Evolutionary conservation across 2,888 invertebrate genomes (phyloP), one percentile per base, ranked within the genome.

Genomic region (Galerucella calmariensis): DNA sequence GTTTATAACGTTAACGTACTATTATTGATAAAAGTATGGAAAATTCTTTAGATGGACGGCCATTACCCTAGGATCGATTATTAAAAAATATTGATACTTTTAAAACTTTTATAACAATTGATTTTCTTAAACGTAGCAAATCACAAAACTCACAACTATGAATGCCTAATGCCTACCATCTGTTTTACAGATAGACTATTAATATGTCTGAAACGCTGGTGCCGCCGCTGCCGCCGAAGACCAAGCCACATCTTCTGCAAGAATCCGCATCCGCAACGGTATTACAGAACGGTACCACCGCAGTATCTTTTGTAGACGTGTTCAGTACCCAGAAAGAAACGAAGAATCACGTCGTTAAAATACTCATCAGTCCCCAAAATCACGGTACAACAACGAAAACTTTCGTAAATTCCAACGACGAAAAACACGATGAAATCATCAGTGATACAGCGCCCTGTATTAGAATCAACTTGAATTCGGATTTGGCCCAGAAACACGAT

Each of bases 351-450:
- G 92, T 93, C 82, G 93, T 93, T 78, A 93, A 92, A 81, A 93
- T 93, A 84, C 90, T 91, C 85, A 93, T 93, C 86, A 92, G 92
- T 86, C 92, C 92, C 16, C 90, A 90, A 79, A 86, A 89, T 53
- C 75, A 81, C 75, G 73, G 81, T 77, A 67, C 75, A 3, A 69
- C 75, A 41, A 63, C 48, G 8, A 73, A 53, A 56, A 73, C 72
- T 12, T 68, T 72, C 24, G 61, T 75, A 41, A 75, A 73, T 48
- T 62, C 69, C 63, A 70, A 62, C 61, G 24, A 69, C 53, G 58
- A 8, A 27, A 72, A 67, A 20, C 27, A 75, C 59, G 89, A 73
- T 88, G 89, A 82, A 89, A 89, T 82, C 84, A 89, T 82, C 84
- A 82, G 83, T 80, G 82, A 82, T 87, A 88, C 82, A 87, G 85